A percentile compares a stretch with the other conserved stretches of the same genome.
Evolutionary conservation across 2,888 invertebrate genomes (phyloP).

Genomic region (Macrosiphum euphorbiae): DNA sequence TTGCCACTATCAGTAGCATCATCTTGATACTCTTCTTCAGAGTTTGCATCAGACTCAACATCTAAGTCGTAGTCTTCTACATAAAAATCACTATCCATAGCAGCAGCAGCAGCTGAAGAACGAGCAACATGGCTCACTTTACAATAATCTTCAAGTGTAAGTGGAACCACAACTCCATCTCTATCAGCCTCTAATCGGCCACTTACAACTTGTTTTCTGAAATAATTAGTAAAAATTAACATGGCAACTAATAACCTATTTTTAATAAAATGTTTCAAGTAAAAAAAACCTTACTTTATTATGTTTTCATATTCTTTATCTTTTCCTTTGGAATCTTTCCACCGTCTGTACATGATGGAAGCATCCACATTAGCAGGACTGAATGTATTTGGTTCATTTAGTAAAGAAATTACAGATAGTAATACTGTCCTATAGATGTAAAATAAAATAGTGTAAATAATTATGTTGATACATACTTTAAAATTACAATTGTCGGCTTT

Average conservation of each 20-base stretch:
- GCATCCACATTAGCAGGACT: constrained; percentile 99
- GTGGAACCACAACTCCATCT: constrained; percentile 96
- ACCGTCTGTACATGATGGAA: constrained; percentile 98
- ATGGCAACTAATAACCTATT: constrained; percentile 4
- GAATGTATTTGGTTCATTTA: constrained; percentile 99
- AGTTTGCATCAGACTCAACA: constrained; percentile 77
- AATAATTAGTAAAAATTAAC: constrained; percentile 44
- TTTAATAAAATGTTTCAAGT: constrained; percentile 13
- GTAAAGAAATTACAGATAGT: constrained; percentile 96
- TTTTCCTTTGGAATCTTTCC: constrained; percentile 97
- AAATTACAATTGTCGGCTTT: neutral
- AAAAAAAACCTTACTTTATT: constrained; percentile 79
- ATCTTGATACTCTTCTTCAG: constrained; percentile 77
- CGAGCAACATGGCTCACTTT: constrained; percentile 89
- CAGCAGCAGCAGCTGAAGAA: constrained; percentile 87
- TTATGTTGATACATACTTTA: neutral
- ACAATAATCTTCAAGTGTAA: constrained; percentile 98
- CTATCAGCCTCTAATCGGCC: constrained; percentile 95
- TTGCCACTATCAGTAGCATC: constrained; percentile 91
- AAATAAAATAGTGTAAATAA: constrained; percentile 25
- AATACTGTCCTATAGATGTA: constrained; percentile 83
- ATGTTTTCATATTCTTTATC: constrained; percentile 99
- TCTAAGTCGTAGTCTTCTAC: constrained; percentile 92
- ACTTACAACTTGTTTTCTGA: constrained; percentile 95
- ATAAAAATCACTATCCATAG: constrained; percentile 93